Evolutionary conservation across 2,113 vertebrate genomes (phyloP).

Genomic region (Myotis davidii): DNA sequence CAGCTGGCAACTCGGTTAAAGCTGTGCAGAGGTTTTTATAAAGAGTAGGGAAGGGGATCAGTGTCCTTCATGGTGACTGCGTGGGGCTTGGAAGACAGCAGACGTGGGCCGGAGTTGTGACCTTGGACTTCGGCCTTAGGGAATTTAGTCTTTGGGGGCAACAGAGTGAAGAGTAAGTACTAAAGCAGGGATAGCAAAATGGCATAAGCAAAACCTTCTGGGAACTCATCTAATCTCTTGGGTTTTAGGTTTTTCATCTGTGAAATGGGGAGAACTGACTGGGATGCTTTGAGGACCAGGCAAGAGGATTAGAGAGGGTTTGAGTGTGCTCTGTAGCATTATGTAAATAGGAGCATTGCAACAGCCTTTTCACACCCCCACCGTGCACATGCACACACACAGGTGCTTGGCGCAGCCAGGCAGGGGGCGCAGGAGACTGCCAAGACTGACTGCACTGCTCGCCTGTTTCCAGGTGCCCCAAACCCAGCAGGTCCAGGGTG

Average conservation of each 20-base stretch:
- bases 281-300: background rate
- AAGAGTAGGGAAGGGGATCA: background rate
- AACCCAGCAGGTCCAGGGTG: too few species aligned
- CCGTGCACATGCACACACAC: background rate
- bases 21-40: background rate
- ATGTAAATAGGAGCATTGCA: background rate
- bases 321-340: background rate
- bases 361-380: accelerated
- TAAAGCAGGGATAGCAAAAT: background rate
- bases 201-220: background rate
- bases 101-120: background rate
- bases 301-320: background rate
- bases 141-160: background rate
- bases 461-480: background rate
- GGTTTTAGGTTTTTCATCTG: background rate
- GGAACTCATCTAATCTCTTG: background rate
- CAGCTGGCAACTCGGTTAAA: background rate
- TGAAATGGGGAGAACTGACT: background rate
- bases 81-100: background rate
- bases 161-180: background rate
- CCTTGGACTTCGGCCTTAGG: background rate
- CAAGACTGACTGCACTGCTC: background rate
- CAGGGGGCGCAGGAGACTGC: background rate
- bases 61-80: background rate
- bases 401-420: background rate